A percentile compares a stretch with the other conserved stretches of the same genome.
phyloP scores from a whole-genome alignment of 2,888 invertebrate genomes.

The Caenorhabditis zanzibari region DNA sequence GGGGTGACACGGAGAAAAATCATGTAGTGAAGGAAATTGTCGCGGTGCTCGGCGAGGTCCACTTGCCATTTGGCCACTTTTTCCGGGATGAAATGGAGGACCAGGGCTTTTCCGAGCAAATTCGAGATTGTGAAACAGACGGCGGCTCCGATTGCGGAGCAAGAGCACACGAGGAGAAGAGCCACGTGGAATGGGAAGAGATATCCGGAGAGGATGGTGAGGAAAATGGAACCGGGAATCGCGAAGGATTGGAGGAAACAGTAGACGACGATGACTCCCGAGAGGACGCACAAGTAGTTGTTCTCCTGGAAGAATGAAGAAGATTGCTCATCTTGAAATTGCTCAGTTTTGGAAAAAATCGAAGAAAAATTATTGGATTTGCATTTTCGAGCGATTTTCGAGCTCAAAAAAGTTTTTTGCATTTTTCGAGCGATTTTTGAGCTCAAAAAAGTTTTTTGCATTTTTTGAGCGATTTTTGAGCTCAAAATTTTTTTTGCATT shows the following conservation, averaged over 20 bases:
- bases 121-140: conserved; percentile 95
- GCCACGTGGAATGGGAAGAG: conserved; percentile 95
- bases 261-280: conserved; percentile 93
- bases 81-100: conserved; percentile 87
- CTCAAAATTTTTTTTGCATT: no score
- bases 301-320: conserved; percentile 86
- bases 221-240: conserved; percentile 98
- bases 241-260: conserved; percentile 99
- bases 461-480: no score
- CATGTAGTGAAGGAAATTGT: conserved; percentile 95
- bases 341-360: no score
- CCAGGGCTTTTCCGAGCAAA: conserved; percentile 88
- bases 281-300: conserved; percentile 92
- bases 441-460: no score
- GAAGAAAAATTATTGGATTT: no score
- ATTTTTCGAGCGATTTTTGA: no score
- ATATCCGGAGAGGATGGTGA: conserved; percentile 97
- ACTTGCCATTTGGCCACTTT: conserved; percentile 91
- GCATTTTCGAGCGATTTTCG: no score
- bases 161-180: conserved; percentile 89
- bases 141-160: conserved; percentile 96
- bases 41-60: conserved; percentile 89
- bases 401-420: no score
- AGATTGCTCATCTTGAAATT: no score
- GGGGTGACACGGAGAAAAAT: conserved; percentile 98